Percentiles rank a stretch among this genome's conserved stretches.
Evolutionary conservation across 1,140 invertebrate genomes (phyloP).

Genomic region (Lucilia cuprina): DNA sequence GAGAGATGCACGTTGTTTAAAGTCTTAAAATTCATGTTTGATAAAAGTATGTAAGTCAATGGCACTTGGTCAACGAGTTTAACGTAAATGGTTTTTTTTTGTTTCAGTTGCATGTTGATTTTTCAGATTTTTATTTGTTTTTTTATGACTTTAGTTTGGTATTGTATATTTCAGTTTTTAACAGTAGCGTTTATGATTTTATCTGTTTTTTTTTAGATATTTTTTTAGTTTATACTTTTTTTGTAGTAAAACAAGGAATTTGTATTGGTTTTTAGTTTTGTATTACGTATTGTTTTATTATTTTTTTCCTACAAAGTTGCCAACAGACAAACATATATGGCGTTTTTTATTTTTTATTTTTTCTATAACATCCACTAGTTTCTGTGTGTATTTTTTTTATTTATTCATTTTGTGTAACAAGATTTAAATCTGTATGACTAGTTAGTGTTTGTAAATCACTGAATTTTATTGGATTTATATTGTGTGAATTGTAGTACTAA

Average conservation of each 20-base stretch:
- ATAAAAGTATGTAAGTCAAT: constrained; percentile 8
- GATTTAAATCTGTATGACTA: constrained; percentile 4
- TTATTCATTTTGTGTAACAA: not conserved
- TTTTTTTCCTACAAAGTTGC: not conserved
- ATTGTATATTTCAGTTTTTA: too few relatives aligned
- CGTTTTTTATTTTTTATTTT: not conserved
- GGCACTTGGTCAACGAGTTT: constrained; percentile 16
- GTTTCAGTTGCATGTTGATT: not conserved
- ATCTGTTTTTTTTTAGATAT: not conserved
- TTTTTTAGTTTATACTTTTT: not conserved
- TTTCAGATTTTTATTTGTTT: too few relatives aligned
- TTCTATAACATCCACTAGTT: not conserved
- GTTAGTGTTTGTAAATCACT: constrained; percentile 30
- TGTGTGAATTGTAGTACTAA: constrained; percentile 25
- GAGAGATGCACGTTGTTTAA: not conserved
- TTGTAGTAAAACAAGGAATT: not conserved
- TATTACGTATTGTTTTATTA: not conserved
- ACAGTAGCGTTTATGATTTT: not conserved
- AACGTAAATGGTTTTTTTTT: not conserved
- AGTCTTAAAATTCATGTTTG: not conserved
- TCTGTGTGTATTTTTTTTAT: not conserved
- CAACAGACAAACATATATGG: too few relatives aligned
- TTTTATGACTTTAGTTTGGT: too few relatives aligned
- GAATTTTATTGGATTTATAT: constrained; percentile 31
- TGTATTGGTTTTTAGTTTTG: not conserved